Conservation (phyloP, 2,888 invertebrate genomes). For the Camptogramma bilineatum region DNA sequence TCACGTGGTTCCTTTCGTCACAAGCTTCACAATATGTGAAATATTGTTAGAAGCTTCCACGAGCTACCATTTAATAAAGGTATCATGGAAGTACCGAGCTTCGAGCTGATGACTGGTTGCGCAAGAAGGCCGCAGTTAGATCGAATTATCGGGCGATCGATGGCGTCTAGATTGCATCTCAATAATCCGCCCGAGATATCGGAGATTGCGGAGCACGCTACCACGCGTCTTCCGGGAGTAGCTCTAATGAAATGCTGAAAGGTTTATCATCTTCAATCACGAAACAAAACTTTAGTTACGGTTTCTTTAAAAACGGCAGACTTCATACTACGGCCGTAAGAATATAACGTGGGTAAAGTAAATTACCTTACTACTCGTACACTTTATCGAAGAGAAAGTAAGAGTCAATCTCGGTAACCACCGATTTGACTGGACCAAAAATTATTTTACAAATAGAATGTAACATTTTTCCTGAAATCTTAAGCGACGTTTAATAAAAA, state of each 20-base stretch:
- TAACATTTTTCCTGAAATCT: neutral
- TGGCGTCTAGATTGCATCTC: slow-evolving; percentile 83
- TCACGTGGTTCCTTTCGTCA: slow-evolving; percentile 41
- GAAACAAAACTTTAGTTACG: slow-evolving; percentile 7
- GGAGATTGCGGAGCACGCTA: slow-evolving; percentile 72
- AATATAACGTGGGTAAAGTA: neutral
- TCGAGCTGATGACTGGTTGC: slow-evolving; percentile 78
- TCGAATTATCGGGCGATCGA: slow-evolving; percentile 80
- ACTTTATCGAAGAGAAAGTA: too few species aligned
- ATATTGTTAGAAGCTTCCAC: slow-evolving; percentile 39
- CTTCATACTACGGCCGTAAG: neutral
- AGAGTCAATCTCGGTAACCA: too few species aligned
- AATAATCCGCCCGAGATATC: slow-evolving; percentile 78
- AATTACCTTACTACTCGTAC: neutral
- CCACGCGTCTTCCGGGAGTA: slow-evolving; percentile 69
- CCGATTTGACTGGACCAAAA: neutral
- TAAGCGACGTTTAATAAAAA: too few species aligned
- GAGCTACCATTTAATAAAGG: slow-evolving; percentile 82
- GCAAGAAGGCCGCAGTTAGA: slow-evolving; percentile 76
- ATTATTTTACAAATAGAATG: neutral
- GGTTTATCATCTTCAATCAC: slow-evolving; percentile 32
- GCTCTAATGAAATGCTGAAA: slow-evolving; percentile 56
- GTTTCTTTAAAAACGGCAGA: neutral
- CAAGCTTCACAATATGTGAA: slow-evolving; percentile 38
- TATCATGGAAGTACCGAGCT: slow-evolving; percentile 72